Base-by-base conservation (phyloP, 2,797 vertebrate species). In the Euthynnus affinis region DNA sequence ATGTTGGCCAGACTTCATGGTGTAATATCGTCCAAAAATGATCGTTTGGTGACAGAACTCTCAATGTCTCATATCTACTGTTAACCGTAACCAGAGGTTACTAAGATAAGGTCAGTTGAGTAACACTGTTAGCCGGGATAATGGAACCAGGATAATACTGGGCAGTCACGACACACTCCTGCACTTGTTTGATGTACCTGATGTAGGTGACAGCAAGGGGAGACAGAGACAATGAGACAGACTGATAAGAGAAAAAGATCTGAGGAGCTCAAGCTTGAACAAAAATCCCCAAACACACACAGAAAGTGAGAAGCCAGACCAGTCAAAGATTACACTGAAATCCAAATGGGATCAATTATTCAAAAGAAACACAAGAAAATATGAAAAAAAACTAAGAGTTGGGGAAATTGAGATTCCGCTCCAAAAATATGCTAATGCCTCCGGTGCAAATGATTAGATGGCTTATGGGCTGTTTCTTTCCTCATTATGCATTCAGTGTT, bases 361-460 rank as follows among this genome's bases (percentile, higher is more conserved):
- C 81, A 87, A 83, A 85, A 58, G 48, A 80, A 81, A 76, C 49
- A 57, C 18, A 79, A 29, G 63, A 78, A 58, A 77, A 80, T 44
- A 67, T 25, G 42, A 75, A 74, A 80, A 75, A 69, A 75, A 69
- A 76, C 71, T 25, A 74, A 74, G 18, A 74, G 67, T 85, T 86
- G 67, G 74, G 53, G 61, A 86, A 86, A 86, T 55, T 76, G 78
- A 81, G 52, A 82, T 83, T 87, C 69, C 23, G 64, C 34, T 89
- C 65, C 69, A 76, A 80, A 86, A 85, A 85, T 79, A 89, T 82
- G 83, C 81, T 65, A 85, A 87, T 81, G 81, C 71, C 70, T 83
- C 68, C 46, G 72, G 82, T 78, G 87, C 68, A 83, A 87, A 82
- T 70, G 83, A 89, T 88, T 87, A 88, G 51, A 77, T n/a, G 42